phyloP scores from a whole-genome alignment of 2,113 vertebrate species.

The Elachura formosa region DNA sequence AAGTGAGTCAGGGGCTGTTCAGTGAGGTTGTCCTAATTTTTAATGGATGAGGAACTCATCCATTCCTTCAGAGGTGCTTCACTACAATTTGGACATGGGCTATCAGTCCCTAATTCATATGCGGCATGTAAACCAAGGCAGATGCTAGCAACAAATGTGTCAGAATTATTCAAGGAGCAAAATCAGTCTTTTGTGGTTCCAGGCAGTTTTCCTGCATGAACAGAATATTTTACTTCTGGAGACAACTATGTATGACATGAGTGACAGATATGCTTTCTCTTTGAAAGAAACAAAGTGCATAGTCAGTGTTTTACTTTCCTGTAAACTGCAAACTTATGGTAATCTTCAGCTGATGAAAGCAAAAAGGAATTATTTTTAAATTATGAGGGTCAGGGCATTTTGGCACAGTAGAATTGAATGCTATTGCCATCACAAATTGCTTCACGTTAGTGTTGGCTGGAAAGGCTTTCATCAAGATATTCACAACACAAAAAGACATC shows the following conservation, averaged over 20 bases:
- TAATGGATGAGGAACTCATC: neutral
- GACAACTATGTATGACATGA: neutral
- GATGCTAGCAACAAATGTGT: neutral
- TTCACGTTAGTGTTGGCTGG: neutral
- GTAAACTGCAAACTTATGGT: neutral
- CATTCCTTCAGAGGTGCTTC: neutral
- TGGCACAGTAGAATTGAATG: neutral
- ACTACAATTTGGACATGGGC: neutral
- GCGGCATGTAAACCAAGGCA: neutral
- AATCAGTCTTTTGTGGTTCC: conserved; percentile 13
- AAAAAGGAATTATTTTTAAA: conserved; percentile 8
- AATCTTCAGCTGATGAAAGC: conserved; percentile 10
- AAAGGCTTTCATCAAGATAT: neutral
- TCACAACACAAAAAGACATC: neutral
- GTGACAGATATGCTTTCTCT: neutral
- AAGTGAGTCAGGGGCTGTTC: neutral
- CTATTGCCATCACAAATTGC: neutral
- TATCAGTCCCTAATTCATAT: neutral
- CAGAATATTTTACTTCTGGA: conserved; percentile 10
- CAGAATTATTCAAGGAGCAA: neutral
- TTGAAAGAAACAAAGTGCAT: neutral
- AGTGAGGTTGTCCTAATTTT: neutral
- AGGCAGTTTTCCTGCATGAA: conserved; percentile 8
- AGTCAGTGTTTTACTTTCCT: conserved; percentile 8
- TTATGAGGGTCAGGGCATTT: neutral